Evolutionary conservation across 2,888 invertebrate species (phyloP).

Genomic region (Ophion ellenae): DNA sequence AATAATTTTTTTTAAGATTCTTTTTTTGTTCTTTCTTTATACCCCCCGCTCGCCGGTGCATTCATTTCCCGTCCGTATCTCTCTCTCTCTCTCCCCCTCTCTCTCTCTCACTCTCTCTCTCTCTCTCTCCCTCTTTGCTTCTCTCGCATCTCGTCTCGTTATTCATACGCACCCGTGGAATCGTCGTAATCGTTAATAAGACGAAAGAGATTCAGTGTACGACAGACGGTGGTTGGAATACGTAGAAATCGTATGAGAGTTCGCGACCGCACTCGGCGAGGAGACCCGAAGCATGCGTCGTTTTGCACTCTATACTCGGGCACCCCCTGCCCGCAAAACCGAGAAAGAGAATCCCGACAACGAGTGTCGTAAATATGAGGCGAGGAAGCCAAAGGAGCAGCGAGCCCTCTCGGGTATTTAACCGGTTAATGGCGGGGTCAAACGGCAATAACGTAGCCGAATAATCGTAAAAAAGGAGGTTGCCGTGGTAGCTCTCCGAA

Average conservation of each 20-base stretch:
- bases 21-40: conserved; percentile 25
- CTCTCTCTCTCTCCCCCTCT: neutral
- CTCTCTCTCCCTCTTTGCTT: neutral
- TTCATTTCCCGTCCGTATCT: conserved; percentile 14
- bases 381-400: conserved; percentile 50
- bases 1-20: conserved; percentile 41
- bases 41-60: conserved; percentile 3
- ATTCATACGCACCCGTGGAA: conserved; percentile 61
- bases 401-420: conserved; percentile 72
- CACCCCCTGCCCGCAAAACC: conserved; percentile 70
- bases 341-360: conserved; percentile 71
- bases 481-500: conserved; percentile 73
- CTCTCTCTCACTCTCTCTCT: conserved; percentile 23
- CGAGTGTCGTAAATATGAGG: conserved; percentile 67
- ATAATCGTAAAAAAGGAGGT: conserved; percentile 78
- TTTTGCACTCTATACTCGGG: conserved; percentile 71
- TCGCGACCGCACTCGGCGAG: conserved; percentile 55
- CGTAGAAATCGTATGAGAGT: conserved; percentile 63
- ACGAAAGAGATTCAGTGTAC: conserved; percentile 60
- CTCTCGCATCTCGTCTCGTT: conserved; percentile 40
- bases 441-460: conserved; percentile 79
- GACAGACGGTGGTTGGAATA: conserved; percentile 48
- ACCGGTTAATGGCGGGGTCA: conserved; percentile 79
- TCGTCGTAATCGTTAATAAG: conserved; percentile 65
- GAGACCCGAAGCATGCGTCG: conserved; percentile 59